These are phyloP conservation scores for Aphodius granarius DNA, from an alignment of 2,888 invertebrate genomes.

Conservation along the genomic window DNA sequence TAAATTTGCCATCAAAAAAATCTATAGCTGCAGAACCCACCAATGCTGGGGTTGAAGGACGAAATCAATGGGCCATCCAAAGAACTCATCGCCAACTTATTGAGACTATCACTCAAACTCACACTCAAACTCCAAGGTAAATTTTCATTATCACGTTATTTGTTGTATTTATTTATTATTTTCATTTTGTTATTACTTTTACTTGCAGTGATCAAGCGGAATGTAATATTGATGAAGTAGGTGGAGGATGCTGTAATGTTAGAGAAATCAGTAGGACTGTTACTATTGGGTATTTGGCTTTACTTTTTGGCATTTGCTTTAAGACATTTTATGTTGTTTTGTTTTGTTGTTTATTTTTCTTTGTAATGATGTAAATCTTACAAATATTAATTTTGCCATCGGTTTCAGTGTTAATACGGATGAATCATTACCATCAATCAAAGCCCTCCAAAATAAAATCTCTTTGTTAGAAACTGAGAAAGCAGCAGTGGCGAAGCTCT, in stretches of 20 bases:
- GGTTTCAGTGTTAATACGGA: conserved; percentile 19
- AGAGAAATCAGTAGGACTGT: not conserved
- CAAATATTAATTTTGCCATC: no score
- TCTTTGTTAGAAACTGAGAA: conserved; percentile 1
- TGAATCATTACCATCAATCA: conserved; percentile 14
- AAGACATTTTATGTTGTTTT: no score
- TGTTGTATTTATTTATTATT: not conserved
- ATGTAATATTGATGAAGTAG: not conserved
- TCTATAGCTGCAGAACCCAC: not conserved
- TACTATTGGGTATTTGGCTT: not conserved
- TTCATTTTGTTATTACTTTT: not conserved
- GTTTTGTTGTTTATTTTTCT: no score
- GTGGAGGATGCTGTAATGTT: not conserved
- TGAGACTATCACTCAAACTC: not conserved
- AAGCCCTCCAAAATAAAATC: conserved; percentile 17
- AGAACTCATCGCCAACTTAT: not conserved
- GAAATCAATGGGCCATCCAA: not conserved
- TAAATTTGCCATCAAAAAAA: conserved; percentile 8
- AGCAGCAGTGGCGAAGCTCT: not conserved
- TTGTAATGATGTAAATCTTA: no score
- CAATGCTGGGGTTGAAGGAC: not conserved
- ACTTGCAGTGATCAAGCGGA: not conserved
- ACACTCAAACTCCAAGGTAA: not conserved
- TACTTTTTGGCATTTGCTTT: not conserved
- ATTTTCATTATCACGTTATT: not conserved